These are phyloP conservation scores for Takifugu flavidus DNA, from an alignment of 2,113 vertebrate genomes.

Conservation along the genomic window DNA sequence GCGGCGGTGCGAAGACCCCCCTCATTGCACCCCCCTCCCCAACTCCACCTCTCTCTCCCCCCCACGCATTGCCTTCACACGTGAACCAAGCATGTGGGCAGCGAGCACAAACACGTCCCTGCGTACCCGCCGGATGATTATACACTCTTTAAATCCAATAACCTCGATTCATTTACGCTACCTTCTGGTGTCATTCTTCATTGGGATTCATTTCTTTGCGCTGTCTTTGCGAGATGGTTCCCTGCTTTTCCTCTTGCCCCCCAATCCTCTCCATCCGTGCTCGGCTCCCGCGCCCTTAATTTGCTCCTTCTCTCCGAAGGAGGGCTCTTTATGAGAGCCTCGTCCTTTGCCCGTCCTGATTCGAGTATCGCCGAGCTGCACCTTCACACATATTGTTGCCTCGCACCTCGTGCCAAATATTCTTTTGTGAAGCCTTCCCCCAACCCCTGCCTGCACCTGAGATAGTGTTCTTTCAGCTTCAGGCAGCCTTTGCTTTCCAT, in stretches of 20 bases:
- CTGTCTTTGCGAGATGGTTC: conserved; percentile 46
- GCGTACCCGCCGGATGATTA: conserved; percentile 64
- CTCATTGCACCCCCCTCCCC: background rate
- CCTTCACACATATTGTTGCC: conserved; percentile 70
- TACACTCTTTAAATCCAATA: conserved; percentile 70
- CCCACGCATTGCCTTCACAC: conserved; percentile 44
- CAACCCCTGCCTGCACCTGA: conserved; percentile 69
- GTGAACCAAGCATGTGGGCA: conserved; percentile 64
- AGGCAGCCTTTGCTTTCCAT: conserved; percentile 62
- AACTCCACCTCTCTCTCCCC: background rate
- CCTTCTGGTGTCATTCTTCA: conserved; percentile 43
- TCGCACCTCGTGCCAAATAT: conserved; percentile 70
- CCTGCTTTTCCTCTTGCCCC: conserved; percentile 17
- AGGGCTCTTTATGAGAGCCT: conserved; percentile 51
- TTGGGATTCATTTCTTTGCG: conserved; percentile 50
- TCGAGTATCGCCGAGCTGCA: conserved; percentile 71
- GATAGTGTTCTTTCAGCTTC: conserved; percentile 70
- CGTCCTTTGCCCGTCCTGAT: conserved; percentile 57
- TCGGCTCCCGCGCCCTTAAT: conserved; percentile 40
- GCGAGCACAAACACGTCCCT: conserved; percentile 59
- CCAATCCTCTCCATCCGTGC: conserved; percentile 14
- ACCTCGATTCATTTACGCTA: conserved; percentile 63
- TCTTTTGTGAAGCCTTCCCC: conserved; percentile 66
- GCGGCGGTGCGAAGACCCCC: conserved; percentile 40
- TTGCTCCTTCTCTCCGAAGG: conserved; percentile 43